Evolutionary conservation across 2,113 vertebrate species (phyloP).

Genomic region (Xyliphius kryptos): DNA sequence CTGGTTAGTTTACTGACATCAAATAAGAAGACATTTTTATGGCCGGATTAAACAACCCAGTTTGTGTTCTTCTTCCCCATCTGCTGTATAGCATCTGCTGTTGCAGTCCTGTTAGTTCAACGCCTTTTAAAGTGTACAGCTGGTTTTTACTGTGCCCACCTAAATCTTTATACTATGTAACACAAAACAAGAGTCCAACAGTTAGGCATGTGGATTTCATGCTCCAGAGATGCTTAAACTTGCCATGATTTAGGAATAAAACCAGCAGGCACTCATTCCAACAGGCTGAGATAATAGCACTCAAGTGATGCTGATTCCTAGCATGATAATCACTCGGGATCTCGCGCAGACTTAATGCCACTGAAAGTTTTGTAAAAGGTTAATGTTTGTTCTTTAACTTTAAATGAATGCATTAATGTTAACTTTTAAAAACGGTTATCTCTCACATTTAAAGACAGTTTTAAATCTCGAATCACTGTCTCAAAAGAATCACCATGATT

Average conservation of each 20-base stretch:
- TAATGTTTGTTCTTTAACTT: constrained; percentile 10
- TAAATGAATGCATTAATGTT: too few species aligned
- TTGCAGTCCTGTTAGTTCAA: constrained; percentile 13
- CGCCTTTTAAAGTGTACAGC: constrained; percentile 17
- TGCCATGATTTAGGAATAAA: constrained; percentile 22
- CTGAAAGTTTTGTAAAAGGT: constrained; percentile 12
- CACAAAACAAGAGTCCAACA: constrained; percentile 17
- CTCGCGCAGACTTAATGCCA: constrained; percentile 28
- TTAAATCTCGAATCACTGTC: too few species aligned
- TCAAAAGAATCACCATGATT: too few species aligned
- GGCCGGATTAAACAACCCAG: neutral
- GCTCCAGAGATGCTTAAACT: constrained; percentile 35
- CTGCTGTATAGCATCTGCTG: constrained; percentile 7
- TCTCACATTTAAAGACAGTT: too few species aligned
- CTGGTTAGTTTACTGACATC: neutral
- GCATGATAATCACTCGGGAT: constrained; percentile 22
- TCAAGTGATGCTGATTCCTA: constrained; percentile 24
- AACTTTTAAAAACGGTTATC: too few species aligned
- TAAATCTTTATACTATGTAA: constrained; percentile 32
- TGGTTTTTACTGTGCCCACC: constrained; percentile 31
- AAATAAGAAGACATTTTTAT: too few species aligned
- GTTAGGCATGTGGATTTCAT: constrained; percentile 22
- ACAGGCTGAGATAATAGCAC: constrained; percentile 25
- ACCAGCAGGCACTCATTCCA: constrained; percentile 33
- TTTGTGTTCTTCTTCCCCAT: neutral